Percentiles rank a stretch among this genome's conserved stretches.
Conservation (phyloP, 64 coral and sea anemone species). For the Stylophora pistillata region DNA sequence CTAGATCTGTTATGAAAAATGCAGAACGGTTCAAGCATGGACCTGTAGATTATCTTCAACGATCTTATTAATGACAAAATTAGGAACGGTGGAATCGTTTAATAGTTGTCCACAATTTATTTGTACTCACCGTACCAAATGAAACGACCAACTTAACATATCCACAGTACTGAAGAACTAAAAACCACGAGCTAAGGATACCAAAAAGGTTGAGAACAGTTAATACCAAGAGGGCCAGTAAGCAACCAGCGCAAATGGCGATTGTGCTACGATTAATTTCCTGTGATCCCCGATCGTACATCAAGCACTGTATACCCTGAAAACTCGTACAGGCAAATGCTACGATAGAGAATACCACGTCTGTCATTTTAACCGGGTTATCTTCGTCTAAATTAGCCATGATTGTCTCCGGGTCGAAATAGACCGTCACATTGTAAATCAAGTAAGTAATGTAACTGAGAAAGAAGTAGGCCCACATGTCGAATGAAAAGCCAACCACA, state of each 20-base stretch:
- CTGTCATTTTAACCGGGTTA: slow-evolving; percentile 73
- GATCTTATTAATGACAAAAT: no score
- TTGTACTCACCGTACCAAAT: slow-evolving; percentile 71
- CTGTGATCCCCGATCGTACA: slow-evolving; percentile 81
- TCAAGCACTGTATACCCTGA: slow-evolving; percentile 64
- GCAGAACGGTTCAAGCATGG: no score
- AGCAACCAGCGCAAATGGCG: slow-evolving; percentile 13
- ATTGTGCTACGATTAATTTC: slow-evolving; percentile 57
- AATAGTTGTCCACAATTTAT: neutral
- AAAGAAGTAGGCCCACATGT: slow-evolving; percentile 79
- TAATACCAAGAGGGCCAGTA: slow-evolving; percentile 39
- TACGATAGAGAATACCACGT: slow-evolving; percentile 73
- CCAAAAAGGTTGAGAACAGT: slow-evolving; percentile 35
- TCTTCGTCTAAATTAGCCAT: slow-evolving; percentile 58
- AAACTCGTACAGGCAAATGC: slow-evolving; percentile 61
- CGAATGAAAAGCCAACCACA: slow-evolving; percentile 86
- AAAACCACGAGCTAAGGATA: slow-evolving; percentile 40
- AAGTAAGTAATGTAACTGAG: slow-evolving; percentile 78
- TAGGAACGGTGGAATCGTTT: neutral
- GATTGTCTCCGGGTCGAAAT: slow-evolving; percentile 59
- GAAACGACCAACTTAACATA: slow-evolving; percentile 86
- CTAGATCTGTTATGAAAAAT: no score
- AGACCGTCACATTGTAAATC: slow-evolving; percentile 77
- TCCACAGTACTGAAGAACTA: slow-evolving; percentile 77
- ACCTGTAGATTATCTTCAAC: no score